These are phyloP conservation scores for Halichondria panicea DNA, from an alignment of 37 sponge, comb jelly and placozoan genomes.

Conservation along the genomic window DNA sequence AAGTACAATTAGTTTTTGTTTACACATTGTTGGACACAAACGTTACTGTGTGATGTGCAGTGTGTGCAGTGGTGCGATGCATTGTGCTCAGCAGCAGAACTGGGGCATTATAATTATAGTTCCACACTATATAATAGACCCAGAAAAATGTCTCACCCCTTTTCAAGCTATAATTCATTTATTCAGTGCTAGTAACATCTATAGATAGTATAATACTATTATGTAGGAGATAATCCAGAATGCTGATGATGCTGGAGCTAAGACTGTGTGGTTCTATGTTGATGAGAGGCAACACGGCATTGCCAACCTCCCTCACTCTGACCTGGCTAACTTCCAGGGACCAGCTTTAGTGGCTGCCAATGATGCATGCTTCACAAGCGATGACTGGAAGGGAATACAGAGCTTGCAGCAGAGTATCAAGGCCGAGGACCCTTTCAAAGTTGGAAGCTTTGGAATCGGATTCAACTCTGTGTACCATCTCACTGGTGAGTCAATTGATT, in stretches of 20 bases:
- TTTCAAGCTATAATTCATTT: no score
- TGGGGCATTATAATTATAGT: no score
- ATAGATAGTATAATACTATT: no score
- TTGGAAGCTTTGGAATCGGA: slow-evolving; percentile 76
- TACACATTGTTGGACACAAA: no score
- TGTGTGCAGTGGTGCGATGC: no score
- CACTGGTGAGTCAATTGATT: slow-evolving; percentile 69
- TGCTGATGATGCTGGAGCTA: slow-evolving; percentile 83
- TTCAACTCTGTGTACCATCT: slow-evolving; percentile 81
- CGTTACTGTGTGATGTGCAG: no score
- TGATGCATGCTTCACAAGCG: slow-evolving; percentile 52
- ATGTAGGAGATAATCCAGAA: slow-evolving; percentile 76
- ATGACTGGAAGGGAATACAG: slow-evolving; percentile 71
- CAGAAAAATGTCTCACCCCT: no score
- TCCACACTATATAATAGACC: no score
- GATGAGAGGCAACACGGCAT: slow-evolving; percentile 45
- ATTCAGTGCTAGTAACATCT: no score
- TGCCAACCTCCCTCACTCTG: background rate
- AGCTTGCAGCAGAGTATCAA: slow-evolving; percentile 59
- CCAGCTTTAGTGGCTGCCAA: slow-evolving; percentile 66
- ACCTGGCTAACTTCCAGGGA: slow-evolving; percentile 47
- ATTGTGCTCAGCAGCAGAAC: no score
- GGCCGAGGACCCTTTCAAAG: slow-evolving; percentile 75
- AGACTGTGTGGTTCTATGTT: slow-evolving; percentile 43
- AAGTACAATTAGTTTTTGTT: no score